Base-by-base conservation (phyloP, 2,888 invertebrate species). In the Gandaritis pyraliata region DNA sequence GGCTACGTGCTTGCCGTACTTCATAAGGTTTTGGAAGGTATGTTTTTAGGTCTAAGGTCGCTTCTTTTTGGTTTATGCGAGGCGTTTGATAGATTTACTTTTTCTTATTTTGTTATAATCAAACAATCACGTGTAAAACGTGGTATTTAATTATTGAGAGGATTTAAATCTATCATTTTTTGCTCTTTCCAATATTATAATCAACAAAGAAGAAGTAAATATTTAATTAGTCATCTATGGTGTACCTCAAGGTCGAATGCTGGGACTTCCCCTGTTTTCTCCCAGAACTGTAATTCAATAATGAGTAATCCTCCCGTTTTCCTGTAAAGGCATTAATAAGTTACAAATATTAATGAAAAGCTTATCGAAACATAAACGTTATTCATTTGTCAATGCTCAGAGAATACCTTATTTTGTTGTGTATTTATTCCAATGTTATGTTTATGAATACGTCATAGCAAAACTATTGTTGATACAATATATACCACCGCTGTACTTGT, bases 11-110 rank as follows among this genome's bases (percentile, higher is more conserved):
- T 90, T 98, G 75, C 96, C 96, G 73, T 98, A 96, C 88, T 98
- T 98, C 88, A 95, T 98, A 79, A 93, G 93, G 71, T 98, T 98
- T 92, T 98, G 98, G 97, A 96, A 95, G 95, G 98, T 98, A 93
- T 93, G 94, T 89, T 66, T 23, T 30, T 38, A 57, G 48, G 18
- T 38, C 23, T 46, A 6, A 16, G 12, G 23, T 13, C 3, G 2
- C 16, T 15, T 36, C 36, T 48, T 10, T 45, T 60, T 11, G 61
- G 41, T 8, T 15, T 55, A 6, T 33, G 4, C 5, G 16, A 55
- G 13, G 38, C 59, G 1, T 56, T 56, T 56, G 48, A 48, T 48
- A 12, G 4, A 29, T 7, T 30, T 2, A 16, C 1, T 12, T 33
- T 43, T 38, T 38, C 16, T 41, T 43, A 43, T 43, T 10, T 33